phyloP scores from a whole-genome alignment of 2,888 invertebrate species.

The Pristionchus japonicus region DNA sequence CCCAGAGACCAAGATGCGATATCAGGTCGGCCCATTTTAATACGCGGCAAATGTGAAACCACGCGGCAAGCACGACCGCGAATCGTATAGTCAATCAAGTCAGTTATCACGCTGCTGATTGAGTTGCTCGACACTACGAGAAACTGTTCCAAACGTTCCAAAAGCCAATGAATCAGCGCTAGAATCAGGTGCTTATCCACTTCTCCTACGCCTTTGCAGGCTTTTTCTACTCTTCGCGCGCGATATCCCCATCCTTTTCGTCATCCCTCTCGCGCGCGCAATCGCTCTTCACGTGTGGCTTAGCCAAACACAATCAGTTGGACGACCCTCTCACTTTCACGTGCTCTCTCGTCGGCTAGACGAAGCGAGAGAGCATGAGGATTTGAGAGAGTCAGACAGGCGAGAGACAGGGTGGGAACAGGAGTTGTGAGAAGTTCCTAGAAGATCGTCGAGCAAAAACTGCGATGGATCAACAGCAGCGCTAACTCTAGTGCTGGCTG shows the following conservation, averaged over 20 bases:
- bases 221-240: background rate
- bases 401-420: background rate
- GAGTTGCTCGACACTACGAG: too few relatives aligned
- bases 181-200: background rate
- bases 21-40: background rate
- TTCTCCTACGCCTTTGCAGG: background rate
- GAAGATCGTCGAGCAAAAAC: background rate
- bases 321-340: too few relatives aligned
- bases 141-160: too few relatives aligned
- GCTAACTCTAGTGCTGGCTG: background rate
- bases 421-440: background rate
- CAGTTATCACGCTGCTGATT: too few relatives aligned
- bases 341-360: too few relatives aligned
- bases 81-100: background rate
- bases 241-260: background rate
- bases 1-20: background rate
- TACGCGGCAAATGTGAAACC: background rate
- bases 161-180: background rate
- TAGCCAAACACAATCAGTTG: slow-evolving; percentile 33
- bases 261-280: slow-evolving; percentile 19
- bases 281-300: background rate
- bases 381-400: too few relatives aligned
- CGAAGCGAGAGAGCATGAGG: too few relatives aligned
- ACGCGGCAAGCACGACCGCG: background rate
- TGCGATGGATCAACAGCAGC: background rate